Percentiles rank a stretch among this genome's conserved stretches.
phyloP scores from a whole-genome alignment of 2,113 vertebrate species.

The Synchiropus splendidus region DNA sequence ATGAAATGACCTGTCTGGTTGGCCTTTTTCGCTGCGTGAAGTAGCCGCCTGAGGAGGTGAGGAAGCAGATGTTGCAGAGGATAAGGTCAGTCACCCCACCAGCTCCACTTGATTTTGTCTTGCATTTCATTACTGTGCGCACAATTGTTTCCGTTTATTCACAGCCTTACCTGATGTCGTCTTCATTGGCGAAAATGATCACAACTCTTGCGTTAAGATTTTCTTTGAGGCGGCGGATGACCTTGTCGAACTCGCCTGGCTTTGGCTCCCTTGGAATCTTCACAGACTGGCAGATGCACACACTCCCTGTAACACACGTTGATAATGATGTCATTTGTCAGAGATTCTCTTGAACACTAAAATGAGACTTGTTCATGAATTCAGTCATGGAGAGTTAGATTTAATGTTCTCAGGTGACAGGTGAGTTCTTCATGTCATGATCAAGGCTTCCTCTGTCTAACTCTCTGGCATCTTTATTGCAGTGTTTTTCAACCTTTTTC shows the following conservation, averaged over 20 bases:
- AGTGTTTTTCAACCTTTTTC: too few species aligned
- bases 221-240: conserved; percentile 87
- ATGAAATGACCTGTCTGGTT: conserved; percentile 95
- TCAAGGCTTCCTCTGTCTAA: too few species aligned
- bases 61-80: conserved; percentile 33
- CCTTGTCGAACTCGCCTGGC: conserved; percentile 90
- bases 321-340: too few species aligned
- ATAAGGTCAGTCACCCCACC: conserved; percentile 34
- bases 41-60: conserved; percentile 74
- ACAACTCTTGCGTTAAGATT: conserved; percentile 91
- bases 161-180: conserved; percentile 83
- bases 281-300: conserved; percentile 94
- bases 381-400: too few species aligned
- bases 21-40: conserved; percentile 85
- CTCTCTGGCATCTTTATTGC: too few species aligned
- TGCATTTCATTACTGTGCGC: conserved; percentile 19
- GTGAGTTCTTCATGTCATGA: too few species aligned
- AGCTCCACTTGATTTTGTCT: conserved; percentile 29
- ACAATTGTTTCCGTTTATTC: conserved; percentile 7
- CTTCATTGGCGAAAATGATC: conserved; percentile 95
- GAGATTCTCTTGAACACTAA: too few species aligned
- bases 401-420: too few species aligned
- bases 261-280: conserved; percentile 95
- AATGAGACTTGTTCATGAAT: neutral
- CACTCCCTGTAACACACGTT: conserved; percentile 75